Evolutionary conservation across 2,113 vertebrate species (phyloP).

Genomic region (Tapirus terrestris): DNA sequence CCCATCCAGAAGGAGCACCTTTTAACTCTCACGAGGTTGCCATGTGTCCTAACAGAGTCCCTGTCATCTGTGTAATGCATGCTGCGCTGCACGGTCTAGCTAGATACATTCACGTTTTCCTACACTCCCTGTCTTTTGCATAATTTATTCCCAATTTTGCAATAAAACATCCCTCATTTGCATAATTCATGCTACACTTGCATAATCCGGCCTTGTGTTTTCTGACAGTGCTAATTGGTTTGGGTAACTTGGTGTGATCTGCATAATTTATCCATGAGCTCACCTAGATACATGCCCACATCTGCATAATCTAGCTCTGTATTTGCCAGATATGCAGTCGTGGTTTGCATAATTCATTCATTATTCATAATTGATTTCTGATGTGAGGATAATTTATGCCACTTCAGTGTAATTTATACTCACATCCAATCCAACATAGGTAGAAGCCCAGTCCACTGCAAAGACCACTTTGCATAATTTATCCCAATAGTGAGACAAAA

Average conservation of each 20-base stretch:
- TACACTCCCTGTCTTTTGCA: neutral
- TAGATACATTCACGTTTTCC: neutral
- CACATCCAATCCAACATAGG: neutral
- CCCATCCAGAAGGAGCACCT: neutral
- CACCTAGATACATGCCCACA: neutral
- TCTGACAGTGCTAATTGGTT: slow-evolving; percentile 31
- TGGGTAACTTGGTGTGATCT: slow-evolving; percentile 23
- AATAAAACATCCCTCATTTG: neutral
- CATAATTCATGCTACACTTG: slow-evolving; percentile 7
- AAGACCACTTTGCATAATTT: slow-evolving; percentile 51
- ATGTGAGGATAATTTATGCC: slow-evolving; percentile 36
- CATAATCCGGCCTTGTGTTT: slow-evolving; percentile 22
- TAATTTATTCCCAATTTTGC: slow-evolving; percentile 29
- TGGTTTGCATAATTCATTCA: slow-evolving; percentile 26
- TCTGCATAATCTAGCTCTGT: neutral
- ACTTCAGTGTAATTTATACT: neutral
- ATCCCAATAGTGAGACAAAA: neutral
- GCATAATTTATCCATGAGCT: neutral
- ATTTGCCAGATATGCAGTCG: neutral
- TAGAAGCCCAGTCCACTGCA: neutral
- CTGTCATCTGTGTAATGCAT: neutral
- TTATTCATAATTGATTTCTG: slow-evolving; percentile 50
- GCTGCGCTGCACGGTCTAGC: neutral
- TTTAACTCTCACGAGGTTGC: neutral
- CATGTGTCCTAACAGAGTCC: neutral